These are phyloP conservation scores for Lasioglossum vierecki DNA, from an alignment of 2,888 invertebrate species.

Conservation along the genomic window DNA sequence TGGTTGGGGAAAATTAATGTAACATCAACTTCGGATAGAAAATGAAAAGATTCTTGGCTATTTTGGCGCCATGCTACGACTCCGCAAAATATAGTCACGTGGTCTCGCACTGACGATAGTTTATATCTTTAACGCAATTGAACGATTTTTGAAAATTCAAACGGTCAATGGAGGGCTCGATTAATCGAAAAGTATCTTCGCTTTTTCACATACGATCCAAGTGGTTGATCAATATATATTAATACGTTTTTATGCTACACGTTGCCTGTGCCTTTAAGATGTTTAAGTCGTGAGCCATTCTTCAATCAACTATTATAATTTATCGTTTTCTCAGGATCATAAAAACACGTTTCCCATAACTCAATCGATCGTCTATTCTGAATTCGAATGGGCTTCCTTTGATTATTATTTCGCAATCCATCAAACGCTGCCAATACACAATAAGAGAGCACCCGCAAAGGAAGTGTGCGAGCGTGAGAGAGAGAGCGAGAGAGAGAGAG, in stretches of 20 bases:
- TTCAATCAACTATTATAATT: conserved; percentile 50
- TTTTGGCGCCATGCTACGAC: not conserved
- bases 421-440: conserved; percentile 78
- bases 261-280: conserved; percentile 79
- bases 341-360: not conserved
- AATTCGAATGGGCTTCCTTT: conserved; percentile 78
- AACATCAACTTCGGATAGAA: not conserved
- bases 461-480: conserved; percentile 22
- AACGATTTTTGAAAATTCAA: not conserved
- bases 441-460: conserved; percentile 46
- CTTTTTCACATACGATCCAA: not conserved
- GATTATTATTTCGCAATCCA: conserved; percentile 73
- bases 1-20: not conserved
- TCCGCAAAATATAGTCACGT: not conserved
- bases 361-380: conserved; percentile 41
- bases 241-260: conserved; percentile 69
- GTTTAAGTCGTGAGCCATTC: conserved; percentile 59
- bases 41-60: not conserved
- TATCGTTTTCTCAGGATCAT: not conserved
- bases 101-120: not conserved
- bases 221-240: not conserved
- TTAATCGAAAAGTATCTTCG: not conserved
- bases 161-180: conserved; percentile 18
- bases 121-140: conserved; percentile 1
- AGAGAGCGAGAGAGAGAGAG: not conserved